Percentiles rank a stretch among this genome's conserved stretches.
These are phyloP conservation scores for Oryctolagus cuniculus DNA, from an alignment of 2,113 vertebrate genomes.

Conservation along the genomic window DNA sequence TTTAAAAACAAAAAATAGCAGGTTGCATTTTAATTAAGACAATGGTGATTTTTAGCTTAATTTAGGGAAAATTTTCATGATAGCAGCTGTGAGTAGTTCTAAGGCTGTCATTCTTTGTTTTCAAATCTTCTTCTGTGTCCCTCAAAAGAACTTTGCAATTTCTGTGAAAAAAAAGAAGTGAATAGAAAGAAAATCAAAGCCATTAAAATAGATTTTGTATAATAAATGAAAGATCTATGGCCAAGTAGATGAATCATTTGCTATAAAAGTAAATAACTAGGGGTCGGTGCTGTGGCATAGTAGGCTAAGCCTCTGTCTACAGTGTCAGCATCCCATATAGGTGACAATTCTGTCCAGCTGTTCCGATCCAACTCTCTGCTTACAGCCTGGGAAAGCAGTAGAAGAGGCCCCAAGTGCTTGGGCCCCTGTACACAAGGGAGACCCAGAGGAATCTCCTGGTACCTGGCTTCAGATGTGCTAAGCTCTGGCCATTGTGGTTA, in stretches of 20 bases:
- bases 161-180: background rate
- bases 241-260: background rate
- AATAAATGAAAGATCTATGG: background rate
- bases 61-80: background rate
- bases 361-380: too few species aligned
- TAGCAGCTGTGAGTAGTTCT: background rate
- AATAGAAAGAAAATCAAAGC: conserved; percentile 39
- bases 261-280: conserved; percentile 2
- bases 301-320: too few species aligned
- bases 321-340: too few species aligned
- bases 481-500: too few species aligned
- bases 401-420: too few species aligned
- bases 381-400: too few species aligned
- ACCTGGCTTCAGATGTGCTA: too few species aligned
- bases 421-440: too few species aligned
- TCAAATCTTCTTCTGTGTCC: background rate
- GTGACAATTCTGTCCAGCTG: too few species aligned
- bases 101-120: background rate
- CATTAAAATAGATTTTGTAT: background rate
- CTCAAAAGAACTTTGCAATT: background rate
- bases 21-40: conserved; percentile 1
- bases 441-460: too few species aligned
- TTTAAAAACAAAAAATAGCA: background rate
- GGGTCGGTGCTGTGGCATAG: too few species aligned
- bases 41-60: background rate